These are phyloP conservation scores for Peromyscus maniculatus DNA, from an alignment of 2,113 vertebrate species.

Conservation along the genomic window DNA sequence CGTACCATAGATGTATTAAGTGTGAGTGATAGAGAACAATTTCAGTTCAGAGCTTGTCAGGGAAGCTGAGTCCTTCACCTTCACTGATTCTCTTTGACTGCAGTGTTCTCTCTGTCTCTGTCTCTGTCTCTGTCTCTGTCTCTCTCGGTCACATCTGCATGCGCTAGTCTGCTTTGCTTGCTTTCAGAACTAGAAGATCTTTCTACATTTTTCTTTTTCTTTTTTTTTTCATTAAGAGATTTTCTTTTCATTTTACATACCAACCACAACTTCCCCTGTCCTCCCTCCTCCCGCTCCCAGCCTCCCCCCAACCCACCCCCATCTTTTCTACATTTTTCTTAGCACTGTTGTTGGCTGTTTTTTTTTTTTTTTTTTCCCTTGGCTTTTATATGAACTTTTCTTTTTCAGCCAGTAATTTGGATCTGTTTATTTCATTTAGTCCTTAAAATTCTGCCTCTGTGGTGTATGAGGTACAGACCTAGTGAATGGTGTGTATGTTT, in stretches of 20 bases:
- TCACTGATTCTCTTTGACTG: not conserved
- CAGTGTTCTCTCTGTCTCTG: not conserved
- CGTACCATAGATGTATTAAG: constrained; percentile 30
- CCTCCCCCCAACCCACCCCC: not conserved
- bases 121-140: no score
- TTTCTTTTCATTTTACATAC: no score
- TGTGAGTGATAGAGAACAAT: not conserved
- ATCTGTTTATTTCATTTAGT: not conserved
- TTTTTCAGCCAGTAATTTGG: not conserved
- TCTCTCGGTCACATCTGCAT: not conserved
- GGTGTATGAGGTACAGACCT: not conserved
- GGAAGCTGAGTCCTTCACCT: not conserved
- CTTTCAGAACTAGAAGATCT: constrained; percentile 20
- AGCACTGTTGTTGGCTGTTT: not conserved
- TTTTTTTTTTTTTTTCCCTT: constrained; percentile 40
- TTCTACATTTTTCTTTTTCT: not conserved
- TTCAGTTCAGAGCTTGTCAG: not conserved
- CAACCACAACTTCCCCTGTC: no score
- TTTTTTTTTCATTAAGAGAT: no score
- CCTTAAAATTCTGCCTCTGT: constrained; percentile 1
- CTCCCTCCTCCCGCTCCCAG: no score
- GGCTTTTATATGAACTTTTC: constrained; percentile 13
- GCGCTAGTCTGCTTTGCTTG: not conserved
- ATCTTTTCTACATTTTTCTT: not conserved
- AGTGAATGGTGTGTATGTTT: not conserved